Evolutionary conservation across 1,140 invertebrate genomes (phyloP), one percentile per base, ranked within the genome.

Genomic region (Heterodera carotae): DNA sequence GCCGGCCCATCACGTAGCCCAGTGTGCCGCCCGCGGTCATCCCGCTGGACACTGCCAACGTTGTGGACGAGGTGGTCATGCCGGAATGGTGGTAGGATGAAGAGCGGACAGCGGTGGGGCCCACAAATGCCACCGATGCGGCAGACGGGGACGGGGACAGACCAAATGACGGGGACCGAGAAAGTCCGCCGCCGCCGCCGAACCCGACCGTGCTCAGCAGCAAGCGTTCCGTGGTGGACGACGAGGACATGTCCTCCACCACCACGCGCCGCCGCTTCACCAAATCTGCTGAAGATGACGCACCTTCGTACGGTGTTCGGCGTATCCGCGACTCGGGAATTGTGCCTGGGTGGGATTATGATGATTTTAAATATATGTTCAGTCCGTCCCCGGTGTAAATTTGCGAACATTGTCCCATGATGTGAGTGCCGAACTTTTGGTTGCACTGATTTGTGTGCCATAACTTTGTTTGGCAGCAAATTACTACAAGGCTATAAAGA

Each of bases 241-340:
- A 1, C 25, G 72, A 73, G 12, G 34, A 25, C 3, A 31, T 39
- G 34, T 56, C 33, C 12, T 48, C 39, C 25, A 25, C 39, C 25
- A 25, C 7, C 64, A 62, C 4, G 34, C 43, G 25, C 53, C 56
- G 62, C 62, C 62, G 27, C 62, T 34, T 66, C 62, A 31, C 62
- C 62, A 22, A 66, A 6, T 66, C 27, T 2, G 62, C 7, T 29
- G 29, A 29, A 12, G 29, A 29, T 0, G 62, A 29, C 62, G 71
- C 31, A 74, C 72, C 72, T 74, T 74, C 72, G 64, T 74, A 74
- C 27, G 48, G 48, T 10, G 66, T 43, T 22, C 75, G 48, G 12
- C 70, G 74, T 0, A 60, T 33, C 31, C 81, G 69, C n/a, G 81
- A 84, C 27, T 66, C 76, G 25, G 81, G 81, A 56, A 82, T 82